phyloP scores from a whole-genome alignment of 2,797 vertebrate species.

The Anabas testudineus region DNA sequence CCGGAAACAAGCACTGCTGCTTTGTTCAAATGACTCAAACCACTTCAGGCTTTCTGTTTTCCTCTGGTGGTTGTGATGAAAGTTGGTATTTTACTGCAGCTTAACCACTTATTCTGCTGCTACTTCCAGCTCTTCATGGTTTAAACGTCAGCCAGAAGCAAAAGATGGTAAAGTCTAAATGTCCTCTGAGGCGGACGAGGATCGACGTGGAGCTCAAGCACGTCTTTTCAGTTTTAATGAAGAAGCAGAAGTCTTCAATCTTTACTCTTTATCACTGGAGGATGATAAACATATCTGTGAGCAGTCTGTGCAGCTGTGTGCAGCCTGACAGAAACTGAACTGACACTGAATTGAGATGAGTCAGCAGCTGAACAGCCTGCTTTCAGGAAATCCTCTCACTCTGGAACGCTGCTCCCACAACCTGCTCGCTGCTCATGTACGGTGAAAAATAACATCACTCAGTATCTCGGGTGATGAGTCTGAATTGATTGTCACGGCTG shows the following conservation, averaged over 20 bases:
- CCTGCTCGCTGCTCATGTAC: neutral
- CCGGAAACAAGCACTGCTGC: neutral
- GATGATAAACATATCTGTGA: neutral
- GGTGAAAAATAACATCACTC: slow-evolving; percentile 11
- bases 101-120: neutral
- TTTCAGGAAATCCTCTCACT: slow-evolving; percentile 40
- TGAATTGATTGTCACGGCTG: too few relatives aligned
- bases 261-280: neutral
- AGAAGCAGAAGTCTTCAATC: too few relatives aligned
- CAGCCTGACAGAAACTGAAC: neutral
- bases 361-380: slow-evolving; percentile 2
- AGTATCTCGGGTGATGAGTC: too few relatives aligned
- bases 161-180: too few relatives aligned
- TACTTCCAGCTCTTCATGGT: neutral
- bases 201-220: too few relatives aligned
- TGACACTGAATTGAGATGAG: slow-evolving; percentile 14
- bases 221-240: too few relatives aligned
- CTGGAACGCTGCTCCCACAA: neutral
- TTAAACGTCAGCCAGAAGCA: too few relatives aligned
- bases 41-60: neutral
- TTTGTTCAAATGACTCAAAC: neutral
- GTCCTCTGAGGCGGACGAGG: too few relatives aligned
- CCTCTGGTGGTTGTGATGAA: neutral
- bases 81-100: neutral
- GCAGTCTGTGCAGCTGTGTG: neutral